phyloP scores from a whole-genome alignment of 2,113 vertebrate species.

The Hydropotes inermis region DNA sequence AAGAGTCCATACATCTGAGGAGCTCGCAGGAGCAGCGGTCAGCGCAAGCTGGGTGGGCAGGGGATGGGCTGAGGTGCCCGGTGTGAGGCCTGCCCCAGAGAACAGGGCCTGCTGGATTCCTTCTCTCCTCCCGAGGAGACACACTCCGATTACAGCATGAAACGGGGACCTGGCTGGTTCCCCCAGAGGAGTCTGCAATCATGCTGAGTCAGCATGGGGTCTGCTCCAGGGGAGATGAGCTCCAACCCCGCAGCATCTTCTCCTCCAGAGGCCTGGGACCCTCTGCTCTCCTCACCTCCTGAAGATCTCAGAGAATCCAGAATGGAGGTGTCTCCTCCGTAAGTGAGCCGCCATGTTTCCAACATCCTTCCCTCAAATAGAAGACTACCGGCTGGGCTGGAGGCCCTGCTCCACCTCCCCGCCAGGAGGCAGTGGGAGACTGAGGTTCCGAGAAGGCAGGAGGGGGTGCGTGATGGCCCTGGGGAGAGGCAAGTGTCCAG shows the following conservation, averaged over 20 bases:
- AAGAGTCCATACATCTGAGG: too few species aligned
- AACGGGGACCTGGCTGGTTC: background rate
- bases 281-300: background rate
- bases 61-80: background rate
- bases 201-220: rapidly evolving
- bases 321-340: background rate
- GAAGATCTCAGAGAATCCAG: background rate
- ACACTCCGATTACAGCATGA: background rate
- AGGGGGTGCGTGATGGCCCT: background rate
- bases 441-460: rapidly evolving
- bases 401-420: background rate
- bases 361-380: rapidly evolving
- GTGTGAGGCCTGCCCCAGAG: background rate
- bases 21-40: background rate
- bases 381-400: background rate
- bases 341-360: background rate
- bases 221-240: rapidly evolving
- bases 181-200: rapidly evolving
- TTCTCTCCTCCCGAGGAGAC: background rate
- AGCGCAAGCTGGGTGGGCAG: background rate
- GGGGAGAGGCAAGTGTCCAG: background rate
- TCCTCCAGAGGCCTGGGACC: background rate
- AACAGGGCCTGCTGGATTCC: background rate
- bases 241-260: background rate
- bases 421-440: background rate